Percentiles rank a stretch among this genome's conserved stretches.
These are phyloP conservation scores for Astropecten irregularis DNA, from an alignment of 53 echinoderm and acorn worm species.

Conservation along the genomic window DNA sequence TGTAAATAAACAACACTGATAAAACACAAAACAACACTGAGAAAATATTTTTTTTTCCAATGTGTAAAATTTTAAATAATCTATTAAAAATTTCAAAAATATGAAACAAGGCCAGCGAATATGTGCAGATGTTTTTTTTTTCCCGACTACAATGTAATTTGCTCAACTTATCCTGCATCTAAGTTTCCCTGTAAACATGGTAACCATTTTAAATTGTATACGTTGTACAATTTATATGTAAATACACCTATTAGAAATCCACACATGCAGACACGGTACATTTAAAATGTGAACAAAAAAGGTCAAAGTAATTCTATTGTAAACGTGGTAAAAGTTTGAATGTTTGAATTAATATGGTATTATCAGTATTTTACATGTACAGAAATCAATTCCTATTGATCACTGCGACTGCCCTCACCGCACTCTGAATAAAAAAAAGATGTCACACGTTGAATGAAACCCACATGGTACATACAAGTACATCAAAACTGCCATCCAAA, in stretches of 20 bases:
- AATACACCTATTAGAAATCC: background rate
- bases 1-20: background rate
- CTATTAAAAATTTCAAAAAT: constrained; percentile 23
- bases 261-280: background rate
- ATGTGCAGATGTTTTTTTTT: too few relatives aligned
- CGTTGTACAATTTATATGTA: background rate
- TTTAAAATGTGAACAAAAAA: background rate
- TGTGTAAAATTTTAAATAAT: constrained; percentile 41
- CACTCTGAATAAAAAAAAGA: too few relatives aligned
- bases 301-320: background rate
- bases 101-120: constrained; percentile 21
- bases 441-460: too few relatives aligned
- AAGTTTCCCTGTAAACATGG: background rate
- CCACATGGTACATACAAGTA: too few relatives aligned
- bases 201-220: background rate
- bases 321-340: too few relatives aligned
- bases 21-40: background rate
- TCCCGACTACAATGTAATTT: background rate
- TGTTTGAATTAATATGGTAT: too few relatives aligned
- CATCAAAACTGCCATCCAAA: too few relatives aligned
- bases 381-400: too few relatives aligned
- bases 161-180: background rate
- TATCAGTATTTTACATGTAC: too few relatives aligned
- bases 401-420: too few relatives aligned
- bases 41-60: background rate